Conservation (phyloP, 1,140 invertebrate genomes). For the Pseudomyrmex flavicornis region DNA sequence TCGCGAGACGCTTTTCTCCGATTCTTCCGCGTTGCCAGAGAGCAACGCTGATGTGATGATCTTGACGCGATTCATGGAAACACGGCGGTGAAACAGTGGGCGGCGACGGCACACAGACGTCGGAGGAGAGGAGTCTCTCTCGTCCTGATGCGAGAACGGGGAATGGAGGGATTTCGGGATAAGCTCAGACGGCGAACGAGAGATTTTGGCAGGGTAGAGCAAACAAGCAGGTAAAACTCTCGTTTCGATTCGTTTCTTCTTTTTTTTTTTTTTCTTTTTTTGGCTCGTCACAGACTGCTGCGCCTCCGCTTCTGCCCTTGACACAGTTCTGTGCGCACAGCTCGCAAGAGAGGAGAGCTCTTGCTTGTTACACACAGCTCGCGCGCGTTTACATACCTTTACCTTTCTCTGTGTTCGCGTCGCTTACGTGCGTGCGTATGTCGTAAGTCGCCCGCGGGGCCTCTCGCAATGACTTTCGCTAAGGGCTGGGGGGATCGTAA, state of each 20-base stretch:
- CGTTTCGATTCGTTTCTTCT: constrained; percentile 72
- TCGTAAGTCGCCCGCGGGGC: constrained; percentile 21
- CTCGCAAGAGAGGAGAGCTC: constrained; percentile 64
- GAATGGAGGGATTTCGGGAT: constrained; percentile 52
- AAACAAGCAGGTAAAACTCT: constrained; percentile 74
- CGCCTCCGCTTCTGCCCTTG: constrained; percentile 80
- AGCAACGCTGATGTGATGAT: constrained; percentile 9
- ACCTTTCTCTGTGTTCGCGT: constrained; percentile 50
- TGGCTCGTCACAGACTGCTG: constrained; percentile 81
- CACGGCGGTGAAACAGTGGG: background rate
- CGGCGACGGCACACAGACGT: background rate
- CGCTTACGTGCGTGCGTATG: constrained; percentile 2
- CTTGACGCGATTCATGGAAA: constrained; percentile 37
- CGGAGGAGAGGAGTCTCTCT: constrained; percentile 20
- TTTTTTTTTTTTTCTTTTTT: constrained; percentile 52
- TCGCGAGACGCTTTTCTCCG: constrained; percentile 17
- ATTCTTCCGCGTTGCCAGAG: background rate
- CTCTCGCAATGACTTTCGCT: constrained; percentile 39
- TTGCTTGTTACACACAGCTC: constrained; percentile 61
- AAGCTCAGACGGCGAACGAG: constrained; percentile 39
- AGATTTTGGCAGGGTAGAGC: background rate
- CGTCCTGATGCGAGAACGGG: constrained; percentile 7
- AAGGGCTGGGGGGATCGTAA: background rate
- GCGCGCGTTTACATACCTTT: constrained; percentile 51
- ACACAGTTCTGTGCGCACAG: constrained; percentile 79